These are phyloP conservation scores for Apteryx mantelli DNA, from an alignment of 2,113 vertebrate species.

Conservation along the genomic window DNA sequence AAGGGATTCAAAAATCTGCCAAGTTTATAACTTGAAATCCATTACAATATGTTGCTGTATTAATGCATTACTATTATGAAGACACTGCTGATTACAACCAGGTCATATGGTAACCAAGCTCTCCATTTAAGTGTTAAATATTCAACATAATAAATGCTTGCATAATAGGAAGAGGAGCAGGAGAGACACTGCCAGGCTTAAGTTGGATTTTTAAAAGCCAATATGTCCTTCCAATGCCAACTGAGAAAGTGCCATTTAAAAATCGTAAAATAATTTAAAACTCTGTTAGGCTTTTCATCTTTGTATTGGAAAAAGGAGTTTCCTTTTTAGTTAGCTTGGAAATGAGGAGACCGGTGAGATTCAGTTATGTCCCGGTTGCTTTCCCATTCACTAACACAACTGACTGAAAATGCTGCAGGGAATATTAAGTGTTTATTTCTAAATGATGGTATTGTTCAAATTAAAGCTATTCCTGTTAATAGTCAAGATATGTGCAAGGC, in stretches of 20 bases:
- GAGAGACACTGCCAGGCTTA: conserved; percentile 41
- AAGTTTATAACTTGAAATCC: not conserved
- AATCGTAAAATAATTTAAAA: not conserved
- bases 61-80: not conserved
- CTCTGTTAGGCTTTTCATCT: not conserved
- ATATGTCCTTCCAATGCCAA: conserved; percentile 10
- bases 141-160: not conserved
- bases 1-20: conserved; percentile 8
- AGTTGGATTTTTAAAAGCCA: conserved; percentile 2
- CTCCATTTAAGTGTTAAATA: not conserved
- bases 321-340: conserved; percentile 29
- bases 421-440: conserved; percentile 15
- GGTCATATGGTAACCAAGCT: not conserved
- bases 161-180: not conserved
- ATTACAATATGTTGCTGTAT: not conserved
- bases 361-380: conserved; percentile 16
- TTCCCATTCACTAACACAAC: not conserved
- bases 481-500: conserved; percentile 1
- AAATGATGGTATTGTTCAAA: not conserved
- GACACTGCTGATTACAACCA: not conserved
- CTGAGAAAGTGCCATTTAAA: conserved; percentile 34
- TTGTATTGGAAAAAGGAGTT: not conserved
- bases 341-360: conserved; percentile 1
- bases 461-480: not conserved
- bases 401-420: not conserved